Evolutionary conservation across 2,888 invertebrate species (phyloP).

Genomic region (Plagodis pulveraria): DNA sequence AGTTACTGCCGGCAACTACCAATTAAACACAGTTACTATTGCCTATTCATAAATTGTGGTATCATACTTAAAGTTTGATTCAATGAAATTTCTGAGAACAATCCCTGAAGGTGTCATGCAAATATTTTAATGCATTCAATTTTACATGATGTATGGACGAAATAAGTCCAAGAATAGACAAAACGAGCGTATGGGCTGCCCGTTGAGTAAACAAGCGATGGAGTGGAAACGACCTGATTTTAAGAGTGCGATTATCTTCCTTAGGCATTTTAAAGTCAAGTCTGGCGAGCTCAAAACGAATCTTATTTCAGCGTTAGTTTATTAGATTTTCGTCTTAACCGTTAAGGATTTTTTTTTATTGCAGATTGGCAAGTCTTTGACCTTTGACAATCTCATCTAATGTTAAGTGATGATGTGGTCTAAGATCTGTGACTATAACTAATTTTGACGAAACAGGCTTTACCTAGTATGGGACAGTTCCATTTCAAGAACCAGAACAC

Average conservation of each 20-base stretch:
- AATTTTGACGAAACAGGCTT: too few species aligned
- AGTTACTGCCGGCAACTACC: not conserved
- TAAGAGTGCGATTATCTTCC: not conserved
- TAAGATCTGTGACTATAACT: too few species aligned
- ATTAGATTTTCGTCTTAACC: too few species aligned
- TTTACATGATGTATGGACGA: slow-evolving; percentile 60
- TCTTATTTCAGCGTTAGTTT: not conserved
- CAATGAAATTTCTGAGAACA: slow-evolving; percentile 46
- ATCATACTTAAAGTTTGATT: not conserved
- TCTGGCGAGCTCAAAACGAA: not conserved
- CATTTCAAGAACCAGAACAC: too few species aligned
- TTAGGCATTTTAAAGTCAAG: too few species aligned
- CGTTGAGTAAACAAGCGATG: slow-evolving; percentile 1
- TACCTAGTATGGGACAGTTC: too few species aligned
- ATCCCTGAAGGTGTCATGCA: slow-evolving; percentile 60
- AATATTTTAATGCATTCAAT: slow-evolving; percentile 71
- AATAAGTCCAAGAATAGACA: slow-evolving; percentile 47
- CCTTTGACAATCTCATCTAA: too few species aligned
- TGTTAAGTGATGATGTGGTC: too few species aligned
- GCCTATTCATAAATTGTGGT: not conserved
- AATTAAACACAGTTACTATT: not conserved
- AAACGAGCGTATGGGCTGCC: not conserved
- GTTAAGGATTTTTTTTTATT: too few species aligned
- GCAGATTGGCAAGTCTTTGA: too few species aligned
- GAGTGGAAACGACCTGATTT: slow-evolving; percentile 3